These are phyloP conservation scores for Lasioglossum lativentre DNA, from an alignment of 2,888 invertebrate species.

Conservation along the genomic window DNA sequence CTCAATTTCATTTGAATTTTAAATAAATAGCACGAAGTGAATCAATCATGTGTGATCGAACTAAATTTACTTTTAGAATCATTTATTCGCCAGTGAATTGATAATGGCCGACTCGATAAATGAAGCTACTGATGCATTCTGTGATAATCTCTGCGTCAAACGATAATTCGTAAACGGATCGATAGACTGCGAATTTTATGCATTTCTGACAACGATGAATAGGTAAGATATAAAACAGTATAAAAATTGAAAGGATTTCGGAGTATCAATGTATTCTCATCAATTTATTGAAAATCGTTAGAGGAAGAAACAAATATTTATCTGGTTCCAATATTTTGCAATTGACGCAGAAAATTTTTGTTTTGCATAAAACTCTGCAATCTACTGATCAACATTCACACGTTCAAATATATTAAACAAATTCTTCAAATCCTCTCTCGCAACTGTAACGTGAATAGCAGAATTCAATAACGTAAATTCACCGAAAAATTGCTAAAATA, in stretches of 20 bases:
- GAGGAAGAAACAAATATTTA: neutral
- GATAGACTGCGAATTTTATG: neutral
- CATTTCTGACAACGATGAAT: neutral
- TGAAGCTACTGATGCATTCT: neutral
- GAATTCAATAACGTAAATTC: too few species aligned
- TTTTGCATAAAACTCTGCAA: too few species aligned
- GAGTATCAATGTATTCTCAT: too few species aligned
- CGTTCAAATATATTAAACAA: too few species aligned
- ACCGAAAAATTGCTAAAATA: too few species aligned
- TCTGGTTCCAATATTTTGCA: neutral
- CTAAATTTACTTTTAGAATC: neutral
- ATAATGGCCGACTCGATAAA: neutral
- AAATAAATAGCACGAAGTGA: neutral
- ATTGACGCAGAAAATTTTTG: neutral
- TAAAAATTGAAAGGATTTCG: neutral
- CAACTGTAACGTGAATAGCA: too few species aligned
- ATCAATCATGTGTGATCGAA: neutral
- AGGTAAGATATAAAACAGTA: neutral
- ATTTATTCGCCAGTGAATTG: neutral
- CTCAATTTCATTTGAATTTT: neutral
- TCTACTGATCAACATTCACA: too few species aligned
- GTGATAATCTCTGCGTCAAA: neutral
- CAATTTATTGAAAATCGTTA: neutral
- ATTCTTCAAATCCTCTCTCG: too few species aligned
- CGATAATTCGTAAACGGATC: neutral